phyloP scores from a whole-genome alignment of 2,888 invertebrate genomes.

The Euplagia quadripunctaria region DNA sequence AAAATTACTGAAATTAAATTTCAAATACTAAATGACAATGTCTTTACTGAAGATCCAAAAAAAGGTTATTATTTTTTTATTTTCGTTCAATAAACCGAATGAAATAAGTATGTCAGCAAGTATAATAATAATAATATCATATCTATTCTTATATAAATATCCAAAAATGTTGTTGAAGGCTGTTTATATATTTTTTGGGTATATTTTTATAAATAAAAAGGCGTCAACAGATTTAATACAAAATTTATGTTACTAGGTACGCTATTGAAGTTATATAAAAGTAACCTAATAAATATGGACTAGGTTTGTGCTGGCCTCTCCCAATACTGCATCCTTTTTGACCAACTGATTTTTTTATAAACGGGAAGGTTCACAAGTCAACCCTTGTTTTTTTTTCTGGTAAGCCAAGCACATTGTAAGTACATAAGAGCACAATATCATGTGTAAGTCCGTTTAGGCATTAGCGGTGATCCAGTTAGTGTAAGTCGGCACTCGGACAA shows the following conservation, averaged over 20 bases:
- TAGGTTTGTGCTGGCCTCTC: too few relatives aligned
- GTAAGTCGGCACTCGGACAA: constrained; percentile 73
- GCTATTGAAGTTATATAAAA: too few relatives aligned
- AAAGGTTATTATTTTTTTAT: too few relatives aligned
- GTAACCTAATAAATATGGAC: too few relatives aligned
- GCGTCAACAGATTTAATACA: neutral
- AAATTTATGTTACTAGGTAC: too few relatives aligned
- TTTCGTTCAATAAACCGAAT: neutral
- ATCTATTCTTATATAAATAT: too few relatives aligned
- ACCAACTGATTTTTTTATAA: too few relatives aligned
- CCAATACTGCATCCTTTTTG: too few relatives aligned
- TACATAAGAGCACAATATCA: neutral
- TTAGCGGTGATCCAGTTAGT: constrained; percentile 65
- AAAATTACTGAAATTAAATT: too few relatives aligned
- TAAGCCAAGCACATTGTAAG: neutral
- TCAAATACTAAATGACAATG: too few relatives aligned
- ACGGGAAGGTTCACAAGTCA: neutral
- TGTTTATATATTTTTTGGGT: neutral
- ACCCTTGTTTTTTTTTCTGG: neutral
- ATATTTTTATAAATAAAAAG: neutral
- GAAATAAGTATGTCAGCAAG: neutral
- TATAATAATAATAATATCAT: neutral
- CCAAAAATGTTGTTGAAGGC: neutral
- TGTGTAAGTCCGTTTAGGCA: constrained; percentile 19
- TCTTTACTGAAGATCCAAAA: too few relatives aligned